Percentiles rank a stretch among this genome's conserved stretches.
Evolutionary conservation across 2,113 vertebrate genomes (phyloP).

Genomic region (Actenoides hombroni): DNA sequence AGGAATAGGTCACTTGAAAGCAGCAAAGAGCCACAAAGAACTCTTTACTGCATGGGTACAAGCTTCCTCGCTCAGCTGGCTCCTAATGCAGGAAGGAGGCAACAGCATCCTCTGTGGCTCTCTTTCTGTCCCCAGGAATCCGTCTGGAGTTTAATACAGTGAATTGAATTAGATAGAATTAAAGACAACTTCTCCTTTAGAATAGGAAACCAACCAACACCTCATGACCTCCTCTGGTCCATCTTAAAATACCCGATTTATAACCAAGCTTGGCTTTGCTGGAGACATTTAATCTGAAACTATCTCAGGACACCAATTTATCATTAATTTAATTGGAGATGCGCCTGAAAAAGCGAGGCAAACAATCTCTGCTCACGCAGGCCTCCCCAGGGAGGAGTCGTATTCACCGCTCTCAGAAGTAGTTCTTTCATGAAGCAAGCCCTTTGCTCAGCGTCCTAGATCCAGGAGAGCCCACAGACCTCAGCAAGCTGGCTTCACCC

Average conservation of each 20-base stretch:
- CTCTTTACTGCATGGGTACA: conserved; percentile 5
- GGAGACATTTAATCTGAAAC: conserved; percentile 51
- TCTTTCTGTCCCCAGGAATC: not conserved
- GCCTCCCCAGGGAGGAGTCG: conserved; percentile 45
- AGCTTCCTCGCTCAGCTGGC: not conserved
- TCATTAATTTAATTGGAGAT: conserved; percentile 63
- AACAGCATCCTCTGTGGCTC: not conserved
- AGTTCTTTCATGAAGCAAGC: conserved; percentile 1
- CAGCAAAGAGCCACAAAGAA: conserved; percentile 42
- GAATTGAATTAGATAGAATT: not conserved
- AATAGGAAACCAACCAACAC: not conserved
- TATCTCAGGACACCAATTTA: conserved; percentile 37
- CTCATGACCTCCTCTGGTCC: not conserved
- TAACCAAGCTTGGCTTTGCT: conserved; percentile 5
- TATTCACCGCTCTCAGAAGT: conserved; percentile 1
- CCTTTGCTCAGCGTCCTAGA: not conserved
- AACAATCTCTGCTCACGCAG: conserved; percentile 1
- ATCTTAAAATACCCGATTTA: conserved; percentile 34
- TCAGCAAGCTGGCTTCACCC: not conserved
- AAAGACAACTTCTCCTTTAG: not conserved
- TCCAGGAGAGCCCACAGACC: not conserved
- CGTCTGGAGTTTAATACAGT: not conserved
- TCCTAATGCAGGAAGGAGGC: not conserved
- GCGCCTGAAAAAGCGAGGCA: conserved; percentile 19
- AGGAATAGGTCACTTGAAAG: conserved; percentile 37